Conservation (phyloP, 2,113 vertebrate genomes). For the Odobenus rosmarus region DNA sequence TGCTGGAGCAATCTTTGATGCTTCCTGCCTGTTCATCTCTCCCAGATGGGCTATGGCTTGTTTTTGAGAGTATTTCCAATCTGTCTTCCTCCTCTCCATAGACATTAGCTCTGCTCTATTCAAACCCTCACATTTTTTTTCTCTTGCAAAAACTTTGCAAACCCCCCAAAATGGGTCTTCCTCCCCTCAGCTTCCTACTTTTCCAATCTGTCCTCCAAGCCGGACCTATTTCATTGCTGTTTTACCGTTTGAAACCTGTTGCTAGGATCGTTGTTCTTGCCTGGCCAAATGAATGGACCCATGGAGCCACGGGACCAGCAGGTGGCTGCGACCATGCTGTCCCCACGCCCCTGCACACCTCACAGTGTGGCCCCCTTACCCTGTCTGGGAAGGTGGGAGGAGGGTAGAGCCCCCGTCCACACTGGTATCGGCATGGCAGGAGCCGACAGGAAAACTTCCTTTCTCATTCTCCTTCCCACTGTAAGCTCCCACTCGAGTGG, state of each 20-base stretch:
- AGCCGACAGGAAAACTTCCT: background rate
- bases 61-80: background rate
- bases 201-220: background rate
- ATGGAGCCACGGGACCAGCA: rapidly evolving
- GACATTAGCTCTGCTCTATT: background rate
- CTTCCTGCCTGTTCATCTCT: background rate
- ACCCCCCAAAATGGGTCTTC: background rate
- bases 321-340: background rate
- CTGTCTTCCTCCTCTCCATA: background rate
- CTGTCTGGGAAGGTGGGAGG: background rate
- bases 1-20: too few relatives aligned
- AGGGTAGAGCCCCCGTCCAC: background rate
- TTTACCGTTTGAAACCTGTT: background rate
- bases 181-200: background rate
- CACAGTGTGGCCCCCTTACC: background rate
- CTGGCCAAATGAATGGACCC: background rate
- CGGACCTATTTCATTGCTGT: background rate
- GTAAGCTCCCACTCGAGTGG: background rate
- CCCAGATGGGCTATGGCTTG: background rate
- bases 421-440: background rate
- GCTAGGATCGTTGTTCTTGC: background rate
- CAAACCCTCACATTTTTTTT: background rate
- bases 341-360: rapidly evolving
- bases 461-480: background rate
- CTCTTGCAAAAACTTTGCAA: background rate